Percentiles rank a stretch among this genome's conserved stretches.
Conservation (phyloP, 2,888 invertebrate species). For the Pegoplata infirma region DNA sequence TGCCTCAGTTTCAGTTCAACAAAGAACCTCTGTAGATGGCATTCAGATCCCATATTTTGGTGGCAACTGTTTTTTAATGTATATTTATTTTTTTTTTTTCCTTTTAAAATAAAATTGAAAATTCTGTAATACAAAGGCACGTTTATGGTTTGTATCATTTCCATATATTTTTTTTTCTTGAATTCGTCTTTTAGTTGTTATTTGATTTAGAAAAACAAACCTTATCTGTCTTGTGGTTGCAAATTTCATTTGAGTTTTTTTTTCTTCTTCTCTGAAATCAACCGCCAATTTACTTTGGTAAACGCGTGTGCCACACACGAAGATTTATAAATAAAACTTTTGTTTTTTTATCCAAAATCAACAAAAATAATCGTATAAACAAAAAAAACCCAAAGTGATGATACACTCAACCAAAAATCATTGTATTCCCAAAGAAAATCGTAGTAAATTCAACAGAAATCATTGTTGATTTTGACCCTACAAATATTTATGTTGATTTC, state of each 20-base stretch:
- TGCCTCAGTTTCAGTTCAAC: too few relatives aligned
- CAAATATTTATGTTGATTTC: too few relatives aligned
- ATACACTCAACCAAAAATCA: too few relatives aligned
- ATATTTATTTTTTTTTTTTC: too few relatives aligned
- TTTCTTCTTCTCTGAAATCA: not conserved
- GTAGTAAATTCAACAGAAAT: too few relatives aligned
- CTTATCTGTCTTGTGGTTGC: slow-evolving; percentile 18
- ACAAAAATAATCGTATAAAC: slow-evolving; percentile 27
- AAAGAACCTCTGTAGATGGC: too few relatives aligned
- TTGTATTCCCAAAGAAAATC: too few relatives aligned
- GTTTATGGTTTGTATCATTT: not conserved
- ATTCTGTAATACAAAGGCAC: not conserved
- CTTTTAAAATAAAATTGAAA: too few relatives aligned
- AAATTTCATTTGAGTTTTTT: slow-evolving; percentile 3
- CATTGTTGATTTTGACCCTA: too few relatives aligned
- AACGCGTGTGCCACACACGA: slow-evolving; percentile 8
- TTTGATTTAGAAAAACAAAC: not conserved
- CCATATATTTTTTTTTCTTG: not conserved
- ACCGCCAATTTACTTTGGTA: slow-evolving; percentile 16
- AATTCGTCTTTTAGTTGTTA: not conserved
- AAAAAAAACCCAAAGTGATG: slow-evolving; percentile 26
- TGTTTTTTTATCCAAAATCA: slow-evolving; percentile 27
- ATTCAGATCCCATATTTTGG: too few relatives aligned
- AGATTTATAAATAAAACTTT: slow-evolving; percentile 7
- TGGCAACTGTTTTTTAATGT: too few relatives aligned